Conservation (phyloP, 2,113 vertebrate genomes). For the Toxotes chatareus region DNA sequence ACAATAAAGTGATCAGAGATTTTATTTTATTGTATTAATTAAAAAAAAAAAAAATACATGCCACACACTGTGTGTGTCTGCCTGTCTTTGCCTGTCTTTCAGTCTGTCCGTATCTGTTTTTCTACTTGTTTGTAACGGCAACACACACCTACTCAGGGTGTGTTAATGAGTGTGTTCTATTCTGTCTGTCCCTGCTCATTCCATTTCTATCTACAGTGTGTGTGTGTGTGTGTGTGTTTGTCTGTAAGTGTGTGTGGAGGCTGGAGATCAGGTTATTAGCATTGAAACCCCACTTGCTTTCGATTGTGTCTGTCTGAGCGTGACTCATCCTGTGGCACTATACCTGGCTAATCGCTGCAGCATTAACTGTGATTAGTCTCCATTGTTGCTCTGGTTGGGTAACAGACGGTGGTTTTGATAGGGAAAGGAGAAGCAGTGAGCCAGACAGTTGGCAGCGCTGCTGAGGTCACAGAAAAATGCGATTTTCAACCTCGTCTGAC, state of each 20-base stretch:
- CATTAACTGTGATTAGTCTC: slow-evolving; percentile 66
- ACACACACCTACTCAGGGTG: slow-evolving; percentile 68
- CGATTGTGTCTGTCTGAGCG: slow-evolving; percentile 73
- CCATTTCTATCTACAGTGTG: slow-evolving; percentile 1
- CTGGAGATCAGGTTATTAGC: slow-evolving; percentile 52
- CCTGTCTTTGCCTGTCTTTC: slow-evolving; percentile 35
- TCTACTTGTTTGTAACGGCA: slow-evolving; percentile 39
- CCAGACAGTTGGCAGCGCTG: slow-evolving; percentile 49
- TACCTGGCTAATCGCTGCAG: slow-evolving; percentile 40
- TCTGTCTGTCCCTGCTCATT: slow-evolving; percentile 50
- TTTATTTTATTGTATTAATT: no score
- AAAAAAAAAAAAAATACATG: no score
- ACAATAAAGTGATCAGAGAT: no score
- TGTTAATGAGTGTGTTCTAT: slow-evolving; percentile 48
- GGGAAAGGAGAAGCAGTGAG: slow-evolving; percentile 73
- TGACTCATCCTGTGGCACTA: slow-evolving; percentile 67
- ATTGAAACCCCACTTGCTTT: slow-evolving; percentile 68
- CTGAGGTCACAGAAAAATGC: slow-evolving; percentile 46
- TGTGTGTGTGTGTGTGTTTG: slow-evolving; percentile 20
- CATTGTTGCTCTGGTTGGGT: slow-evolving; percentile 63
- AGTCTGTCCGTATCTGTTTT: slow-evolving; percentile 21
- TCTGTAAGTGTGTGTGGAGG: slow-evolving; percentile 34
- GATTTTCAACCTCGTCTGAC: slow-evolving; percentile 46
- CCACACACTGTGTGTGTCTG: background rate
- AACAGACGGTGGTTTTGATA: slow-evolving; percentile 68